Conservation (phyloP, 2,797 vertebrate genomes). For the Cynodonichthys magdalenae region DNA sequence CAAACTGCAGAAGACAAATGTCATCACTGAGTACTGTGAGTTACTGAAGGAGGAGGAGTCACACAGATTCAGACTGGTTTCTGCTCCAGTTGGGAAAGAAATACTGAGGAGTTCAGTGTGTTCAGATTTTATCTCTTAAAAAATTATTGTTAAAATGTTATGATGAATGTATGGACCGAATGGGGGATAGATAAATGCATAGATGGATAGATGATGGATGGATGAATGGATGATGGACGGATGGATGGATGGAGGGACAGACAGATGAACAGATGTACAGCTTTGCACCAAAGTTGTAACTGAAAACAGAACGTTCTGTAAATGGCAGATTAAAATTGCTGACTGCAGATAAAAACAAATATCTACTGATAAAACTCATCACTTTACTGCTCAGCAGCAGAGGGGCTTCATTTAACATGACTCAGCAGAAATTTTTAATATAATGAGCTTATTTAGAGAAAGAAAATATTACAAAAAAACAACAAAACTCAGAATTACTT, state of each 20-base stretch:
- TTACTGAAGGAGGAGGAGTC: neutral
- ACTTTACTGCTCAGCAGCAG: conserved; percentile 32
- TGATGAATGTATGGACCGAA: too few relatives aligned
- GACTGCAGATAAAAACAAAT: conserved; percentile 20
- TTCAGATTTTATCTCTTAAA: too few relatives aligned
- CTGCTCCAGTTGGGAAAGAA: neutral
- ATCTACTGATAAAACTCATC: conserved; percentile 21
- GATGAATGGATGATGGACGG: too few relatives aligned
- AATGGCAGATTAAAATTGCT: conserved; percentile 23
- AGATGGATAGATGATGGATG: too few relatives aligned
- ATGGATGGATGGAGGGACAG: too few relatives aligned
- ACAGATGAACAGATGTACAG: too few relatives aligned
- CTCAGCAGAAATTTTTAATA: conserved; percentile 37
- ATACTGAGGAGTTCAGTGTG: neutral
- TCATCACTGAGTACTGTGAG: neutral
- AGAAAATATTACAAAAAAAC: conserved; percentile 57
- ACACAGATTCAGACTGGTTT: neutral
- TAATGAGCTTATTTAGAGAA: conserved; percentile 40
- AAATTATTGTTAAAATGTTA: too few relatives aligned
- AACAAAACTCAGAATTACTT: conserved; percentile 57
- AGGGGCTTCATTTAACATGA: conserved; percentile 29
- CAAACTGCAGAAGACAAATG: neutral
- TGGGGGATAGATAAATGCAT: too few relatives aligned
- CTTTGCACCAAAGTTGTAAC: conserved; percentile 4
- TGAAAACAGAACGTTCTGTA: conserved; percentile 16